Conservation (phyloP, 2,113 vertebrate genomes). For the Paracanthobrama guichenoti region DNA sequence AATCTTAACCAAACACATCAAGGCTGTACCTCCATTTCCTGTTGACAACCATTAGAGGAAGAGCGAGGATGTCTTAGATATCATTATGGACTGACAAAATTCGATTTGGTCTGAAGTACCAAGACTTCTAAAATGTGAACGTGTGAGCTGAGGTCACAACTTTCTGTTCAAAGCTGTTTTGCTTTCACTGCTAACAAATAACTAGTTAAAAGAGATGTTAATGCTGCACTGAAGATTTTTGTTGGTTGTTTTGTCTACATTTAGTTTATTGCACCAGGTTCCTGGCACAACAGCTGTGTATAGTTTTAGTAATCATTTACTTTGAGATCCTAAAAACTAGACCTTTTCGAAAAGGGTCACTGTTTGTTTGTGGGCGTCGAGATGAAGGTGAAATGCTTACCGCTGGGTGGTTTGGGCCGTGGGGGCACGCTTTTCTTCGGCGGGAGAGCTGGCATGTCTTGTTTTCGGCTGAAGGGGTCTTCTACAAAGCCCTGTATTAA, state of each 20-base stretch:
- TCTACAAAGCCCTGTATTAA: conserved; percentile 84
- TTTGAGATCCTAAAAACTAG: background rate
- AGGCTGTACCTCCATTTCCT: conserved; percentile 10
- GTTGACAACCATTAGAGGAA: conserved; percentile 16
- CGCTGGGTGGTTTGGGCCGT: conserved; percentile 92
- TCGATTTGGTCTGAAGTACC: background rate
- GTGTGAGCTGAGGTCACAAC: background rate
- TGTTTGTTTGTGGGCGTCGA: background rate
- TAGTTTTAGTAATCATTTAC: conserved; percentile 2
- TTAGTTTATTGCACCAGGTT: background rate
- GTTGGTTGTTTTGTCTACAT: background rate
- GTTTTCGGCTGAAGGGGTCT: conserved; percentile 91
- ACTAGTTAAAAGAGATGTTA: background rate
- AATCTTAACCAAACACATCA: background rate
- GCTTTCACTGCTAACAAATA: background rate
- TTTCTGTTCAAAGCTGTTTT: background rate
- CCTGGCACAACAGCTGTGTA: background rate
- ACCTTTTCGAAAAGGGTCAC: background rate
- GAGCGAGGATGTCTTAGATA: conserved; percentile 7
- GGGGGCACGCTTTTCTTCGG: conserved; percentile 93
- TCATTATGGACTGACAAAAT: background rate
- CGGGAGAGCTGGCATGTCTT: conserved; percentile 90
- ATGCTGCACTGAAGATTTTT: background rate
- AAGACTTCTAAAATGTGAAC: background rate
- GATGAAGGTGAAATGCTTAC: conserved; percentile 74